Evolutionary conservation across 2,888 invertebrate species (phyloP), one percentile per base, ranked within the genome.

Genomic region (Cacoxenus indagator): DNA sequence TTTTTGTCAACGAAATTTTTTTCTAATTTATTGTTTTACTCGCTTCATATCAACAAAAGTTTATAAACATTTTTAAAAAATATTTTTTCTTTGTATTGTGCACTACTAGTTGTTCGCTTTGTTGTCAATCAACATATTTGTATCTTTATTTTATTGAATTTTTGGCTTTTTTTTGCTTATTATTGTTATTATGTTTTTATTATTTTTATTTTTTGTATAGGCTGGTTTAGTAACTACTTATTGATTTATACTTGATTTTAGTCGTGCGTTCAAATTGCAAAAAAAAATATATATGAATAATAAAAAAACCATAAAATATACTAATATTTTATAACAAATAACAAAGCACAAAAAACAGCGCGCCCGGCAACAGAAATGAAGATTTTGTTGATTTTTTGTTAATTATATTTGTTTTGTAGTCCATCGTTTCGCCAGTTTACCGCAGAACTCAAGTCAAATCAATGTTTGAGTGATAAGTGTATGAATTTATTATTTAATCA

Each of bases 61-160:
- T 51, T 24, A 45, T 26, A 26, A 55, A 55, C 11, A 9, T 51
- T 51, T 51, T 8, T 29, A 4, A 8, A 11, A 31, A 9, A 8
- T 31, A 4, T 55, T 26, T 59, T 31, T 59, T 27, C 17, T 31
- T 59, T 27, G 9, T 31, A 54, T 54, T 46, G 37, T 55, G n/a
- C n/a, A n/a, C 22, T 4, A 51, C 29, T 64, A 4, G 6, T n/a
- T 11, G 11, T 26, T 37, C 55, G 55, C 37, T 19, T 66, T 57
- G 19, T 29, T 65, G 29, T 65, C 70, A 72, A 76, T 77, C 72
- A 71, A 73, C 73, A 67, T 26, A 65, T 68, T 69, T 75, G 64
- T 69, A 73, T 73, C 74, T 70, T 64, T 64, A 2, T 31, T 37
- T 48, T 3, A 69, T 71, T 70, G 31, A 46, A 46, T 64, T 17